These are phyloP conservation scores for Metridium senile DNA, from an alignment of 92 coral and sea anemone genomes.

Conservation along the genomic window DNA sequence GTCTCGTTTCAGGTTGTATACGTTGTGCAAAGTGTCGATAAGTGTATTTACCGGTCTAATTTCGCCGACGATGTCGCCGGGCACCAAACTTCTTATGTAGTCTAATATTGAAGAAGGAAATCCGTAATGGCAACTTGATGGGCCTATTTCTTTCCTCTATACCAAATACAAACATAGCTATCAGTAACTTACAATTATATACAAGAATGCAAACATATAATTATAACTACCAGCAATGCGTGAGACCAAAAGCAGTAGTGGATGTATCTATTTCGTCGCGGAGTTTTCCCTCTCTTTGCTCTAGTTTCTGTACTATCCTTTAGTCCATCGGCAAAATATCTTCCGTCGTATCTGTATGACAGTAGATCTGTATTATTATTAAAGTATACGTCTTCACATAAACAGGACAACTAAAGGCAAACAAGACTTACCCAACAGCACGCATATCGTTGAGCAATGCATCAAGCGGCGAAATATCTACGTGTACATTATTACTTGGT, in stretches of 20 bases:
- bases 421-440: too few relatives aligned
- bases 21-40: neutral
- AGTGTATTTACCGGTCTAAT: slow-evolving; percentile 43
- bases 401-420: too few relatives aligned
- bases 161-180: too few relatives aligned
- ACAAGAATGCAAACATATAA: neutral
- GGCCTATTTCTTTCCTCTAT: slow-evolving; percentile 50
- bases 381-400: too few relatives aligned
- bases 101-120: slow-evolving; percentile 37
- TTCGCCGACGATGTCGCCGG: slow-evolving; percentile 47
- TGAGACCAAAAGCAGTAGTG: slow-evolving; percentile 34
- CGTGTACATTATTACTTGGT: neutral
- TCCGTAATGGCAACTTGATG: slow-evolving; percentile 31
- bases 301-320: too few relatives aligned
- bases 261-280: too few relatives aligned
- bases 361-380: too few relatives aligned
- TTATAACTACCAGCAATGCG: slow-evolving; percentile 23
- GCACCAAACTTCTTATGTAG: slow-evolving; percentile 35
- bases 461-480: neutral
- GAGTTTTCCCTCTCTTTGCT: too few relatives aligned
- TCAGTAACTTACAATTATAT: neutral
- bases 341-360: slow-evolving; percentile 23
- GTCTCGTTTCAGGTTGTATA: neutral
- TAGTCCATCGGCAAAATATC: neutral
- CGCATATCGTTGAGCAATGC: too few relatives aligned